Evolutionary conservation across 2,113 vertebrate species (phyloP).

Genomic region (Petrocephalus zakoni): DNA sequence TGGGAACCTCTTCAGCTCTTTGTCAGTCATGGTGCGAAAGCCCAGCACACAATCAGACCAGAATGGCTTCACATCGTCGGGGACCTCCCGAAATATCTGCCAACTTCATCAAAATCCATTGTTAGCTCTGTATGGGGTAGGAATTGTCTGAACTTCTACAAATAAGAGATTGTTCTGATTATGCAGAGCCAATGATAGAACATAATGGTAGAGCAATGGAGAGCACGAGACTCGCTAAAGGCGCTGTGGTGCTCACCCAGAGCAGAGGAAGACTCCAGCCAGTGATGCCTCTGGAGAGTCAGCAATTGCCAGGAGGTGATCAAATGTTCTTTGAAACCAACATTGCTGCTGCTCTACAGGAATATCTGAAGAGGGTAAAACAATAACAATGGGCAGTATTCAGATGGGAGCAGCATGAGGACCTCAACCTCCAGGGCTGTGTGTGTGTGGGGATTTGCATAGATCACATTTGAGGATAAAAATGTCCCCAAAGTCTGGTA

Average conservation of each 20-base stretch:
- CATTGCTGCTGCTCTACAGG: constrained; percentile 60
- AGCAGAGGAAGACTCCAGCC: constrained; percentile 74
- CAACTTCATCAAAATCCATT: constrained; percentile 56
- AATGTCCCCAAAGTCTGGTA: too few species aligned
- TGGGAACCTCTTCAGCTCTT: constrained; percentile 76
- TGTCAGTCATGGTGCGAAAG: constrained; percentile 71
- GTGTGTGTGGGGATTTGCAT: too few species aligned
- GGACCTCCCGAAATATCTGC: constrained; percentile 73
- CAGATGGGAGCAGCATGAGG: neutral
- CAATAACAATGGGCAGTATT: neutral
- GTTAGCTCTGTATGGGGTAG: neutral
- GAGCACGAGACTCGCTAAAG: neutral
- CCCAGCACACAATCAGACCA: constrained; percentile 80
- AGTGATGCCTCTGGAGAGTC: constrained; percentile 64
- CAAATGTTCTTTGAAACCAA: constrained; percentile 83
- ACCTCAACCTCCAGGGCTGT: neutral
- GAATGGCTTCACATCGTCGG: constrained; percentile 64
- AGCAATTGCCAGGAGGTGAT: constrained; percentile 68
- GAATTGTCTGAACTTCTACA: neutral
- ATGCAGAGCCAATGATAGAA: neutral
- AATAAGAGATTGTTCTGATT: neutral
- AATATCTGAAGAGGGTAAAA: constrained; percentile 55
- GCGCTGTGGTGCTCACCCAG: constrained; percentile 67
- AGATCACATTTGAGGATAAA: too few species aligned
- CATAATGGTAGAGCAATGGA: neutral